A percentile compares a stretch with the other conserved stretches of the same genome.
Evolutionary conservation across 2,888 invertebrate species (phyloP).

Genomic region (Drosophila atripex): DNA sequence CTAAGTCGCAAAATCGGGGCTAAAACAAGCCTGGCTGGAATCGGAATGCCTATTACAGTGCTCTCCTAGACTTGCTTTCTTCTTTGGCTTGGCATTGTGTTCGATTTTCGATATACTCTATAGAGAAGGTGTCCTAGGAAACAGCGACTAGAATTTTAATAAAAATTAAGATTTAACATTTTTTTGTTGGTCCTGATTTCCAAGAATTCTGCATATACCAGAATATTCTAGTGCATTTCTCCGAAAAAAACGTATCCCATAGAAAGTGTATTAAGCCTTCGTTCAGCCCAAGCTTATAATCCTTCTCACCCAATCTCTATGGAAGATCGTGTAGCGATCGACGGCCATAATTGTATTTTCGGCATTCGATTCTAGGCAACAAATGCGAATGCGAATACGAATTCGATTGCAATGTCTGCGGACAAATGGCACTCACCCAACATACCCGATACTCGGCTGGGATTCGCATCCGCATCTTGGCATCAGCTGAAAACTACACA

Average conservation of each 20-base stretch:
- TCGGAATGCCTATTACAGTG: constrained; percentile 72
- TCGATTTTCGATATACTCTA: constrained; percentile 31
- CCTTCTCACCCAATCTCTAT: neutral
- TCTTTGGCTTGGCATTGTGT: constrained; percentile 37
- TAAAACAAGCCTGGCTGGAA: constrained; percentile 11
- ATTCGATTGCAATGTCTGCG: constrained; percentile 36
- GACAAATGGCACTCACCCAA: constrained; percentile 66
- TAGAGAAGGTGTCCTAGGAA: neutral
- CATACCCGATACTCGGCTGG: constrained; percentile 8
- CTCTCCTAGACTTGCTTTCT: constrained; percentile 60
- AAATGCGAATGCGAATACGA: constrained; percentile 46
- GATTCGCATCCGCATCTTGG: constrained; percentile 31
- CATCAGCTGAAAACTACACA: constrained; percentile 18
- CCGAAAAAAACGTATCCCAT: neutral
- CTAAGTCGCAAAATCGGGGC: constrained; percentile 16
- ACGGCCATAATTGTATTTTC: constrained; percentile 73
- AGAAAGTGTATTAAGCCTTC: constrained; percentile 7
- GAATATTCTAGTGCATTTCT: too few species aligned
- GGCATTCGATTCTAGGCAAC: constrained; percentile 58
- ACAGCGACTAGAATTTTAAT: neutral
- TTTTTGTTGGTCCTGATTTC: too few species aligned
- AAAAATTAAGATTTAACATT: too few species aligned
- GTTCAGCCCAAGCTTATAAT: neutral
- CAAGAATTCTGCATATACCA: too few species aligned
- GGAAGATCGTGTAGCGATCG: constrained; percentile 68